These are phyloP conservation scores for Vireo griseus DNA, from an alignment of 2,797 vertebrate genomes.

Conservation along the genomic window DNA sequence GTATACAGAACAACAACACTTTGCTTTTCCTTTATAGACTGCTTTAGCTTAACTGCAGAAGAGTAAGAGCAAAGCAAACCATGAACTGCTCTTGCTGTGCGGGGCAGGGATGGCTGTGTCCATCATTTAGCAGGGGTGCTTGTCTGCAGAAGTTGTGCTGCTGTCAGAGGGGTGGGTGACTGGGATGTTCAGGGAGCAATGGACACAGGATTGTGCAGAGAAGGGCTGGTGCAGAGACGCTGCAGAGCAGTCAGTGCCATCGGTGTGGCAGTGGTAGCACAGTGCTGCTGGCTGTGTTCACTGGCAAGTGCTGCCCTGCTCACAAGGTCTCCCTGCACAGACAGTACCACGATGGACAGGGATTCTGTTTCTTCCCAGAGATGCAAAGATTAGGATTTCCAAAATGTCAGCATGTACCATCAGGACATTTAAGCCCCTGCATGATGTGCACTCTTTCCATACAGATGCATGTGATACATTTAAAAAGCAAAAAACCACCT, in stretches of 20 bases:
- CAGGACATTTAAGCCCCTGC: background rate
- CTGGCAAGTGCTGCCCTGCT: background rate
- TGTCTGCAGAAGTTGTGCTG: background rate
- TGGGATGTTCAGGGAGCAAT: background rate
- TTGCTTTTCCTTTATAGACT: background rate
- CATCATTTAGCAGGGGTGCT: background rate
- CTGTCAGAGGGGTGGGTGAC: background rate
- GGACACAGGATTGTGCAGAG: background rate
- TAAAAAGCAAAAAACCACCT: rapidly evolving
- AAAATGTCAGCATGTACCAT: background rate
- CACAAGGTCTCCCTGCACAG: background rate
- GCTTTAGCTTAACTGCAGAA: background rate
- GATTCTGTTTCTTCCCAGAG: background rate
- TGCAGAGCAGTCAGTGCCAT: background rate
- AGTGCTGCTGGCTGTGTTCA: background rate
- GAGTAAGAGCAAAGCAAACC: background rate
- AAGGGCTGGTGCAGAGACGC: background rate
- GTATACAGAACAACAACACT: background rate
- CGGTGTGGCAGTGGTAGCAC: rapidly evolving
- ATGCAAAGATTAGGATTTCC: background rate
- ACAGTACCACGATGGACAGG: rapidly evolving
- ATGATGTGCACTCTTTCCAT: rapidly evolving
- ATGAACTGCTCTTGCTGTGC: background rate
- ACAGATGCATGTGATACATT: background rate
- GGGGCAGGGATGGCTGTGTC: background rate